These are phyloP conservation scores for Musca domestica DNA, from an alignment of 1,140 invertebrate species.

Conservation along the genomic window DNA sequence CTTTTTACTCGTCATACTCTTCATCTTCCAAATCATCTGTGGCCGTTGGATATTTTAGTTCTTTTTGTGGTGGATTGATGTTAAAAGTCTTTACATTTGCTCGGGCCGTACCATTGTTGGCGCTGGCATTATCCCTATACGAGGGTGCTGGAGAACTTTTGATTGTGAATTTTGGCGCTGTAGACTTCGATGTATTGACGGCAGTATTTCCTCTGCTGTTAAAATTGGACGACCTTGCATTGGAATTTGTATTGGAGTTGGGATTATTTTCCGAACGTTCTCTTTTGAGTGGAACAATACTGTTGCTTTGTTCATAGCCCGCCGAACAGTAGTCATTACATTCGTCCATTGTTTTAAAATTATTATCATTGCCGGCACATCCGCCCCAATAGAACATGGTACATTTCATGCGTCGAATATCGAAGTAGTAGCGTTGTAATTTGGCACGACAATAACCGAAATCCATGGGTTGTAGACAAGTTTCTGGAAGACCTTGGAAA, in stretches of 20 bases:
- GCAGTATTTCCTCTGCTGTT: slow-evolving; percentile 4
- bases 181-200: background rate
- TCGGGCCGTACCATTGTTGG: background rate
- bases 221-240: background rate
- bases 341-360: slow-evolving; percentile 28
- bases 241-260: background rate
- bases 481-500: slow-evolving; percentile 23
- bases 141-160: background rate
- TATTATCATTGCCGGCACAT: slow-evolving; percentile 30
- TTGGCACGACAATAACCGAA: slow-evolving; percentile 28
- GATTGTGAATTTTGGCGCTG: background rate
- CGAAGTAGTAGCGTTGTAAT: slow-evolving; percentile 28
- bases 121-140: background rate
- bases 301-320: slow-evolving; percentile 16
- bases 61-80: background rate
- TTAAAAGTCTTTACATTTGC: slow-evolving; percentile 6
- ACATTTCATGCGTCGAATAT: slow-evolving; percentile 27
- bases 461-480: slow-evolving; percentile 26
- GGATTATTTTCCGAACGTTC: background rate
- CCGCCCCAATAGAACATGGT: slow-evolving; percentile 29
- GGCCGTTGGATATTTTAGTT: background rate
- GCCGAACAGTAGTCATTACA: slow-evolving; percentile 26
- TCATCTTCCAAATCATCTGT: slow-evolving; percentile 7
- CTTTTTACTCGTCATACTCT: slow-evolving; percentile 3
- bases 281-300: slow-evolving; percentile 14